Evolutionary conservation across 2,113 vertebrate species (phyloP), one percentile per base, ranked within the genome.

Genomic region (Vireo altiloquus): DNA sequence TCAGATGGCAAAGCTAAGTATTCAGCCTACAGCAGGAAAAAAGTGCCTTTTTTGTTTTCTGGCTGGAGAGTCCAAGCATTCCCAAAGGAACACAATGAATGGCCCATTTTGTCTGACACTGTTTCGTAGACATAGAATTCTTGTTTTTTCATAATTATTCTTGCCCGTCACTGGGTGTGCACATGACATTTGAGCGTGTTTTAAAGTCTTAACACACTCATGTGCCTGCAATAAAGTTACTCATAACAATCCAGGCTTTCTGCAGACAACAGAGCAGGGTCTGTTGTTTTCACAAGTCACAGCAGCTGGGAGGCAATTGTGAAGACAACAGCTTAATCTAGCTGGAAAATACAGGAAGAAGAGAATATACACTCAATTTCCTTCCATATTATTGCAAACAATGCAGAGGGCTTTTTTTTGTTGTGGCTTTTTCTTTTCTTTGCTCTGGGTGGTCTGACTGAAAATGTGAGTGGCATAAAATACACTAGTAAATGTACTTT

Each of bases 1-100:
- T 98, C 98, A 98, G 98, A 99, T 99, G 99, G 99, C 99, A 99
- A 99, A 99, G 99, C 98, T 99, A 98, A 99, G 98, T 98, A 98
- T 99, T 99, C 99, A 99, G 98, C 98, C 98, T 98, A 98, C 97
- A 94, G 98, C 98, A 98, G 98, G 97, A 99, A 99, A 99, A 99
- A 99, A 99, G 97, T 98, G 97, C 98, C 97, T 98, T 99, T 98
- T 99, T 99, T 99, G 98, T 99, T 99, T 99, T 99, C 98, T 97
- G 98, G 98, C 98, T 98, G 98, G 97, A 98, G 98, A 98, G 98
- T 98, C 98, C 96, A 96, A 97, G 98, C 98, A 98, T 99, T 99
- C 98, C 99, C 98, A 97, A 97, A 97, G 98, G 98, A 98, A 98
- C 98, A 99, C 99, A 99, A 99, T 99, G 98, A 99, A 99, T 99